Evolutionary conservation across 2,797 vertebrate genomes (phyloP), one percentile per base, ranked within the genome.

Genomic region (Sarcoramphus papa): DNA sequence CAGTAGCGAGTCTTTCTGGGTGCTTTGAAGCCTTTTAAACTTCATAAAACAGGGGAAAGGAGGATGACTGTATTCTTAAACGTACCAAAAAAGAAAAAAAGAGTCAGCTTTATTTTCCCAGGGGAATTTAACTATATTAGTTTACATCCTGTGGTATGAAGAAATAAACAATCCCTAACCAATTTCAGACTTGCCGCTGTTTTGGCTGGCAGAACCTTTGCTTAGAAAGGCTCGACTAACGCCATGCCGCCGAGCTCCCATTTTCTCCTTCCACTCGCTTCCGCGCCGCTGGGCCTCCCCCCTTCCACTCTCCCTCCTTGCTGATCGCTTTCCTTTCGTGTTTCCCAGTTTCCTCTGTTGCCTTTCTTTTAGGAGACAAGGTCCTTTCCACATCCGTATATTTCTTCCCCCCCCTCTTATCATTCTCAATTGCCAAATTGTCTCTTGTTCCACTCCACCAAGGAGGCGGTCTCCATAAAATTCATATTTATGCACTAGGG

Each of bases 111-210:
- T 83, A 27, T 94, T 91, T 91, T 92, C 96, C 83, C 3, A 3
- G 63, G 72, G 82, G 95, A 95, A 89, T 94, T 87, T 62, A 85
- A 87, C 95, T 92, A 74, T 94, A 96, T 96, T 96, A 88, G 94
- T 97, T 97, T 96, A 97, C 96, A 92, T 95, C 85, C 94, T 90
- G 88, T 95, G 94, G 96, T 92, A 95, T 92, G 95, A 95, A 95
- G 87, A 95, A 96, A 96, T 94, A 97, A 97, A 95, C 94, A 95
- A 82, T 67, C 76, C 70, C 80, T 96, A 96, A 96, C 94, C 93
- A 80, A 56, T 88, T 88, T 96, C 96, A 96, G 96, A 63, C 90
- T 86, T 22, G 88, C 92, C 23, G 77, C 91, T 95, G 93, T 96
- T 96, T 94, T 93, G 94, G 90, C 96, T 96, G 96, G 92, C 92